Conservation (phyloP, 2,797 vertebrate genomes). For the Lemur catta region DNA sequence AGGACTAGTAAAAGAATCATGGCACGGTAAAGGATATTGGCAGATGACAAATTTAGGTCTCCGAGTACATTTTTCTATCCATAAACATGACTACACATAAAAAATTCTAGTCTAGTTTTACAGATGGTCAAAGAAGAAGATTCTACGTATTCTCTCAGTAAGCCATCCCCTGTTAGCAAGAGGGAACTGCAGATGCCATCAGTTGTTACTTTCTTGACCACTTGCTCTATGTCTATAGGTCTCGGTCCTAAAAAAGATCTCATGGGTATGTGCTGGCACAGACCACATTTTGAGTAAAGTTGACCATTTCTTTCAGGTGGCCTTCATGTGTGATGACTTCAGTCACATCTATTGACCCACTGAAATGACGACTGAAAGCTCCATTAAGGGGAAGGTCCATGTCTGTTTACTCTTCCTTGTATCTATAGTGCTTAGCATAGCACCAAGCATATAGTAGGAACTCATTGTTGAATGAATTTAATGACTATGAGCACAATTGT, state of each 20-base stretch:
- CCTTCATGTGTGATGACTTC: not conserved
- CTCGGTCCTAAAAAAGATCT: not conserved
- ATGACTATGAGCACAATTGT: not conserved
- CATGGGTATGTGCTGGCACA: not conserved
- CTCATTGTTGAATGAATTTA: not conserved
- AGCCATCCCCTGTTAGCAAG: not conserved
- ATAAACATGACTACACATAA: conserved; percentile 10
- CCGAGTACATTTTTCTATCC: not conserved
- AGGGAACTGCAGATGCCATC: not conserved
- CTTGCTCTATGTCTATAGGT: not conserved
- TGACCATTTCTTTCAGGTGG: not conserved
- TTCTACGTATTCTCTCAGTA: not conserved
- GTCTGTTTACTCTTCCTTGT: not conserved
- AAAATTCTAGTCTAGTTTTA: not conserved
- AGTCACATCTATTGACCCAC: not conserved
- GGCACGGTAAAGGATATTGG: not conserved
- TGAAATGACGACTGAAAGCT: not conserved
- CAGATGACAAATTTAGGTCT: not conserved
- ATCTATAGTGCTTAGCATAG: not conserved
- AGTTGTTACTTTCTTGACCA: not conserved
- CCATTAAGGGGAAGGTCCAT: not conserved
- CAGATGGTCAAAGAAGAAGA: not conserved
- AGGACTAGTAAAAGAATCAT: not conserved
- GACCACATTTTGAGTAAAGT: not conserved
- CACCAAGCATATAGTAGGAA: not conserved